These are phyloP conservation scores for Coelinius sp. DNA, from an alignment of 2,888 invertebrate species.

Conservation along the genomic window DNA sequence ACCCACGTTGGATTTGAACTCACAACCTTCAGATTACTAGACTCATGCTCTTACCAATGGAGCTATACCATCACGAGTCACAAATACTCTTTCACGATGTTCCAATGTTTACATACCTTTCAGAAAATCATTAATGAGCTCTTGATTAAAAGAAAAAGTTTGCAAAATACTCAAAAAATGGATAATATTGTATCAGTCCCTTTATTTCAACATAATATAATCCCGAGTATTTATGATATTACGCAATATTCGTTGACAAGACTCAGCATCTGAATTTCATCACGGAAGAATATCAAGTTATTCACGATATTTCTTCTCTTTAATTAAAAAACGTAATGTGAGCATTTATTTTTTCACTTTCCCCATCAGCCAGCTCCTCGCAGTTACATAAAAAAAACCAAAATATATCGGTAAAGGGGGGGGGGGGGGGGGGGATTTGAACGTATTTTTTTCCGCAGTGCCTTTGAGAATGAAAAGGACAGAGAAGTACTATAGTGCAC, in stretches of 20 bases:
- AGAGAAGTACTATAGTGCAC: conserved; percentile 1
- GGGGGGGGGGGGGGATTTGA: neutral
- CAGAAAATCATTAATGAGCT: no score
- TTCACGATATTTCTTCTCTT: neutral
- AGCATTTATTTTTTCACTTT: neutral
- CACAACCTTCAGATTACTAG: no score
- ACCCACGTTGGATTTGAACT: no score
- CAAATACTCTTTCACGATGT: no score
- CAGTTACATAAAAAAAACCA: neutral
- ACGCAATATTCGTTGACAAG: neutral
- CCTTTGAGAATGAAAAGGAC: neutral
- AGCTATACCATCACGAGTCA: no score
- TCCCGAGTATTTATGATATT: neutral
- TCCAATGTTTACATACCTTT: no score
- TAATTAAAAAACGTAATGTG: neutral
- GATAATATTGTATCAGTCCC: neutral
- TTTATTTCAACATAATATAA: neutral
- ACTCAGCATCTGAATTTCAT: neutral
- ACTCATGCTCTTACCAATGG: no score
- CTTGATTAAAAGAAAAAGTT: no score
- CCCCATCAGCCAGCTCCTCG: neutral
- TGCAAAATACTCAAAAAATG: no score
- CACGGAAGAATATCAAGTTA: neutral
- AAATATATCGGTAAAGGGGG: neutral
- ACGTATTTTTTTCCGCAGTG: neutral